Conservation (phyloP, 2,888 invertebrate genomes). For the Gastrophysa polygoni region DNA sequence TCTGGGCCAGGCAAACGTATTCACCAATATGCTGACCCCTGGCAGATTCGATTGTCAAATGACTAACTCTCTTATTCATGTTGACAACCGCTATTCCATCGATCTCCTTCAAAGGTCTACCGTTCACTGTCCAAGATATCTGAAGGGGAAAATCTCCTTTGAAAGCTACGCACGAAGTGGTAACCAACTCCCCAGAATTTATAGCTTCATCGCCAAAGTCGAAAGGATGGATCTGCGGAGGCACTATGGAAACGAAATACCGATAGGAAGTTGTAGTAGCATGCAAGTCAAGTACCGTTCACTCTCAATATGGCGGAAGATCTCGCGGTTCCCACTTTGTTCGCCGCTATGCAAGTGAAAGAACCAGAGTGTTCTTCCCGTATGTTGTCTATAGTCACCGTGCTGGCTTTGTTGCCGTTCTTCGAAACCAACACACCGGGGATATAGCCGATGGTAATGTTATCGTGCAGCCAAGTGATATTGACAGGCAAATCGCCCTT, state of each 20-base stretch:
- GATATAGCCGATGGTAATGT: conserved; percentile 55
- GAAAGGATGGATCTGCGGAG: conserved; percentile 48
- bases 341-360: conserved; percentile 62
- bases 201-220: conserved; percentile 75
- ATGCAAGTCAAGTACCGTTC: conserved; percentile 63
- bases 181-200: conserved; percentile 52
- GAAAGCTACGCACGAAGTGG: conserved; percentile 67
- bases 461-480: conserved; percentile 77
- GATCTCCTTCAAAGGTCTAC: conserved; percentile 57
- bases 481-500: conserved; percentile 81
- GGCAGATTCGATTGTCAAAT: conserved; percentile 61
- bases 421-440: conserved; percentile 51
- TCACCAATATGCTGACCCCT: conserved; percentile 60
- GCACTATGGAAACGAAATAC: neutral
- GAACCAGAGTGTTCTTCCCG: conserved; percentile 59
- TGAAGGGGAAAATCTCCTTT: conserved; percentile 81
- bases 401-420: conserved; percentile 59
- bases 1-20: conserved; percentile 67
- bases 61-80: conserved; percentile 64
- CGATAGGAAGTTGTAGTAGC: neutral
- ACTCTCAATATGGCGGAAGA: conserved; percentile 69
- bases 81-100: conserved; percentile 63
- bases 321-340: conserved; percentile 66
- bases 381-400: conserved; percentile 61
- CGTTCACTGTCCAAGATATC: conserved; percentile 73